Conservation (phyloP, 1,140 invertebrate genomes). For the Polypedilum pembai region DNA sequence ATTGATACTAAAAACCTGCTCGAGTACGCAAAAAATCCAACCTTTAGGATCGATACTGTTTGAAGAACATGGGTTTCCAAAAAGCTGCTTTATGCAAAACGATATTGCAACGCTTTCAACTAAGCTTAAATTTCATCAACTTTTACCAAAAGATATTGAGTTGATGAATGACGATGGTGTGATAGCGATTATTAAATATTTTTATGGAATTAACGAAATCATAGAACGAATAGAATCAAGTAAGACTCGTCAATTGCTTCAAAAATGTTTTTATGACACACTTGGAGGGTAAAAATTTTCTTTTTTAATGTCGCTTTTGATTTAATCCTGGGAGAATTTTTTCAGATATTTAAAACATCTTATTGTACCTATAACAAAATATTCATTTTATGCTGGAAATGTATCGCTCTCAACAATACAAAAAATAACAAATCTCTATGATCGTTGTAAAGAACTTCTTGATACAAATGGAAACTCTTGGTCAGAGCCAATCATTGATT, state of each 20-base stretch:
- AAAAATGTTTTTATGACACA: constrained; percentile 39
- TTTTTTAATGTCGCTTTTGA: neutral
- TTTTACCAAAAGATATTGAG: constrained; percentile 32
- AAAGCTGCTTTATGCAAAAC: constrained; percentile 39
- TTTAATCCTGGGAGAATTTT: neutral
- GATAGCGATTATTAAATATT: constrained; percentile 37
- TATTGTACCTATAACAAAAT: constrained; percentile 37
- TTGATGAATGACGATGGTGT: constrained; percentile 33
- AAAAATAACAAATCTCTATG: constrained; percentile 35
- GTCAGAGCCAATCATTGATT: constrained; percentile 33
- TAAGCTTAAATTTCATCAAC: constrained; percentile 35
- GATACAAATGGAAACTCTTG: constrained; percentile 42
- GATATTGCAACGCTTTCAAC: constrained; percentile 38
- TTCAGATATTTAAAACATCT: constrained; percentile 36
- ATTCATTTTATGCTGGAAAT: constrained; percentile 40
- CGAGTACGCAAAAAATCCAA: neutral
- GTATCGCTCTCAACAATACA: constrained; percentile 35
- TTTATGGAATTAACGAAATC: constrained; percentile 37
- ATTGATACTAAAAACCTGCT: neutral
- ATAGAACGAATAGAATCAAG: constrained; percentile 33
- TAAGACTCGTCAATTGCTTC: constrained; percentile 32
- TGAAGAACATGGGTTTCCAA: constrained; percentile 31
- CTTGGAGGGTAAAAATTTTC: constrained; percentile 36
- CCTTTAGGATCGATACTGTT: constrained; percentile 40
- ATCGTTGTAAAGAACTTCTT: constrained; percentile 35